Base-by-base conservation (phyloP, 37 sponge, comb jelly and placozoan genomes). In the Cliona cf. orientalis region DNA sequence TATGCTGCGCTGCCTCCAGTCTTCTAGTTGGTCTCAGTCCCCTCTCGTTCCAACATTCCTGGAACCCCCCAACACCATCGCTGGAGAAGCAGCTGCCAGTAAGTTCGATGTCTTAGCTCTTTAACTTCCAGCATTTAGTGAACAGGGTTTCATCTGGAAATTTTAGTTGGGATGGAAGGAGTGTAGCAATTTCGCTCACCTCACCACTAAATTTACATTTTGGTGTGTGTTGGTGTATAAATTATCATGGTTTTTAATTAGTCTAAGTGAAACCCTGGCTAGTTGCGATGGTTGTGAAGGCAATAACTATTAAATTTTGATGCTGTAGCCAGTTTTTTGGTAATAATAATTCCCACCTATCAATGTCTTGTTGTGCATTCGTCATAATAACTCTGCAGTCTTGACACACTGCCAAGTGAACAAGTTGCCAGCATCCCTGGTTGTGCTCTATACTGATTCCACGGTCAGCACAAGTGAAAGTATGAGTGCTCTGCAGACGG, bases 21-120 rank as follows among this genome's bases (percentile, higher is more conserved):
- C 82, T 19, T 37, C 75, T 36, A 69, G 70, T 29, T 87, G 88
- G 88, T 23, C 60, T 36, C 78, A 83, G 21, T 43, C 75, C 19
- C 76, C 69, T 22, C 64, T 69, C 7, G 29, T 29, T 39, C 72
- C 72, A 14, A 36, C 41, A 33, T 29, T 66, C 31, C 72, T 89
- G 64, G 85, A 77, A 41, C 57, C 89, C 6, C 78, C 84, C 55
- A 89, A 89, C 55, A 78, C 70, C 44, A 46, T 89, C 56, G 72
- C 29, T 31, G 89, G 84, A 76, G 89, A 89, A 78, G 1, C 89
- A 63, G 89, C 89, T 72, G 84, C 89, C 68, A 66, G 89, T 84
- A 32, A 76, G 75, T 23, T 11, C n/a, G 11, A 4, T 73, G n/a
- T n/a, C n/a, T n/a, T n/a, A n/a, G n/a, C n/a, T n/a, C n/a, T n/a